Conservation (phyloP, 2,113 vertebrate species). For the Cyprinus carpio region DNA sequence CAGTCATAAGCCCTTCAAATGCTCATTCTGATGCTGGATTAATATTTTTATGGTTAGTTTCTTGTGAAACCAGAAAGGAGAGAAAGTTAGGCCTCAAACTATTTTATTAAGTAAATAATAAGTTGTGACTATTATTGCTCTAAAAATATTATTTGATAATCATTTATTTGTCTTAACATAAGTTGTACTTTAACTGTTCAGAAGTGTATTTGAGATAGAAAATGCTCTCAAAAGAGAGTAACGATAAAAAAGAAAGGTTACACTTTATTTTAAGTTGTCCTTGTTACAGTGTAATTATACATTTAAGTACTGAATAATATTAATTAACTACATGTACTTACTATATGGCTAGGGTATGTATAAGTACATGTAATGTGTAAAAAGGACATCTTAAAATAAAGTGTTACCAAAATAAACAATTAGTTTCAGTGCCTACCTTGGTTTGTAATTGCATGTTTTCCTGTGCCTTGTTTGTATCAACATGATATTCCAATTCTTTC, state of each 20-base stretch:
- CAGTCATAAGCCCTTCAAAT: conserved; percentile 13
- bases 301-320: too few species aligned
- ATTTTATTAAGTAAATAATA: too few species aligned
- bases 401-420: neutral
- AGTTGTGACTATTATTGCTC: neutral
- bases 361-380: too few species aligned
- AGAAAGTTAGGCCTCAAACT: neutral
- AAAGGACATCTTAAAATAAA: too few species aligned
- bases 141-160: too few species aligned
- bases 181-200: neutral
- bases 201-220: neutral
- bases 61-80: neutral
- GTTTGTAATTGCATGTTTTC: neutral
- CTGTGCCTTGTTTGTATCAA: neutral
- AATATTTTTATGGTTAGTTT: neutral
- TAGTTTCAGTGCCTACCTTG: neutral
- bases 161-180: too few species aligned
- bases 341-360: too few species aligned
- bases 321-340: too few species aligned
- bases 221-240: neutral
- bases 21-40: neutral
- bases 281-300: too few species aligned
- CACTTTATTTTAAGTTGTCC: too few species aligned
- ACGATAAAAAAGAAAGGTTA: too few species aligned
- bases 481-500: conserved; percentile 5